Conservation (phyloP, 2,797 vertebrate genomes). For the Lophotriccus pileatus region DNA sequence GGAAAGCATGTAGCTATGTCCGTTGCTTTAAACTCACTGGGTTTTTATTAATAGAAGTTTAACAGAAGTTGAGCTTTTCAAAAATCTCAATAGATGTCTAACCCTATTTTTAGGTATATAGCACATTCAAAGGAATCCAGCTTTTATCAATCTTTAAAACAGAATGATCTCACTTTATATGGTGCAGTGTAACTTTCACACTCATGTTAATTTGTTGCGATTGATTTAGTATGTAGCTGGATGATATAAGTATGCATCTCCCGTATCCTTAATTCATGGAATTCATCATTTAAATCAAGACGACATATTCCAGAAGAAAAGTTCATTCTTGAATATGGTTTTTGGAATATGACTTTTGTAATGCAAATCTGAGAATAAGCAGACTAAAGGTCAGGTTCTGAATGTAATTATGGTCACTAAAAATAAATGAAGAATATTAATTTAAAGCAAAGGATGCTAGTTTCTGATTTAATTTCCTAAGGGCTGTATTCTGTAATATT, state of each 20-base stretch:
- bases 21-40: neutral
- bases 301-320: neutral
- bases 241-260: neutral
- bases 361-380: neutral
- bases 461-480: neutral
- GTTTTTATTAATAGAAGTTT: neutral
- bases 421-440: conserved; percentile 21
- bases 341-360: neutral
- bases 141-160: neutral
- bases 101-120: neutral
- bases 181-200: neutral
- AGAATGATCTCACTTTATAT: neutral
- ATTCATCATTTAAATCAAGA: neutral
- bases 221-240: neutral
- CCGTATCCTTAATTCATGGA: neutral
- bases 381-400: conserved; percentile 18
- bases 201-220: neutral
- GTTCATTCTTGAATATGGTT: neutral
- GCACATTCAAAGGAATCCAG: neutral
- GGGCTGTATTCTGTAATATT: neutral
- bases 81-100: neutral
- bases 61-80: neutral
- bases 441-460: neutral
- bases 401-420: neutral
- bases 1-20: neutral